Evolutionary conservation across 2,888 invertebrate species (phyloP).

Genomic region (Dolichomitus sp.): DNA sequence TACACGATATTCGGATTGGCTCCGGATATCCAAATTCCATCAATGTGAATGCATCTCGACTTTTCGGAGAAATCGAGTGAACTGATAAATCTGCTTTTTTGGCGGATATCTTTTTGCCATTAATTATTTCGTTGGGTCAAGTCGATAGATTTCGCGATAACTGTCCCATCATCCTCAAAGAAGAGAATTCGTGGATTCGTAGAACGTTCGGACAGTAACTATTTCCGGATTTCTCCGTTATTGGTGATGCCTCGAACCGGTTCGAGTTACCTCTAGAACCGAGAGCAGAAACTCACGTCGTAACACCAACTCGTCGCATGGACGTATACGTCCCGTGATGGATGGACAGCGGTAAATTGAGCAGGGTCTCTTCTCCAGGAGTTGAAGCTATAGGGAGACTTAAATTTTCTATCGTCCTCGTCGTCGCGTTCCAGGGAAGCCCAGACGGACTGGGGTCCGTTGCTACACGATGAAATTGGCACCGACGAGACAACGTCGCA

Average conservation of each 20-base stretch:
- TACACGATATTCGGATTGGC: neutral
- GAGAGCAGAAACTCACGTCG: constrained; percentile 33
- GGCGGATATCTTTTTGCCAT: neutral
- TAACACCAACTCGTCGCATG: constrained; percentile 20
- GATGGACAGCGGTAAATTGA: constrained; percentile 77
- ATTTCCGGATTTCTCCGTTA: constrained; percentile 56
- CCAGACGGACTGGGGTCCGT: constrained; percentile 71
- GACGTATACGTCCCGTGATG: constrained; percentile 55
- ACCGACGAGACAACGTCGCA: constrained; percentile 64
- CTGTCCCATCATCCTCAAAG: constrained; percentile 38
- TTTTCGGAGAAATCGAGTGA: constrained; percentile 8
- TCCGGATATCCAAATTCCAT: neutral
- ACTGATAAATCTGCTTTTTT: neutral
- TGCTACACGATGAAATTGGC: constrained; percentile 64
- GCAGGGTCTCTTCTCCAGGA: constrained; percentile 61
- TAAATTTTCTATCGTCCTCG: constrained; percentile 78
- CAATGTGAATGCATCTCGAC: neutral
- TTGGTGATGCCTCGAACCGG: constrained; percentile 50
- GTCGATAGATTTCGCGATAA: constrained; percentile 39
- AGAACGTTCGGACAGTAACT: constrained; percentile 34
- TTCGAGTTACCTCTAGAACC: constrained; percentile 30
- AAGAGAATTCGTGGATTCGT: neutral
- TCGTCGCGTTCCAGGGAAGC: constrained; percentile 72
- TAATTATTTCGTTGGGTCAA: constrained; percentile 34
- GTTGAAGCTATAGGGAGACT: constrained; percentile 70